phyloP scores from a whole-genome alignment of 2,888 invertebrate species.

The Chrysina gloriosa region DNA sequence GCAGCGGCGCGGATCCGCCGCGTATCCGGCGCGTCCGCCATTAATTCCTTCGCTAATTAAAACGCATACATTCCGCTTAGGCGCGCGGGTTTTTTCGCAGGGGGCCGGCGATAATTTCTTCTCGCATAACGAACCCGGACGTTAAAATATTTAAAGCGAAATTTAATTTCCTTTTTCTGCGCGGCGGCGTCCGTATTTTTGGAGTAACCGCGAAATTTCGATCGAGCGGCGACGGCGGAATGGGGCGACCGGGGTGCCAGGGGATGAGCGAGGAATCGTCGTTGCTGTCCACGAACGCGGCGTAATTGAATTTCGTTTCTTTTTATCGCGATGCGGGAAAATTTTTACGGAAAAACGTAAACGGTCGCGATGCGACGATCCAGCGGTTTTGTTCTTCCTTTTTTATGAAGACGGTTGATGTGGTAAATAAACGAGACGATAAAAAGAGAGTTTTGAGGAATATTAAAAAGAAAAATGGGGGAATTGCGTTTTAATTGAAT shows the following conservation, averaged over 20 bases:
- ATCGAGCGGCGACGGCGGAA: not conserved
- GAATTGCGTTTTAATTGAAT: too few relatives aligned
- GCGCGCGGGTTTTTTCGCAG: not conserved
- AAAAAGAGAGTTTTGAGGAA: too few relatives aligned
- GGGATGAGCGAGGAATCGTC: not conserved
- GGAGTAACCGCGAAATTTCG: not conserved
- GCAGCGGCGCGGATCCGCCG: not conserved
- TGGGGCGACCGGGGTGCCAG: not conserved
- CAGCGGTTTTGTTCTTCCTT: too few relatives aligned
- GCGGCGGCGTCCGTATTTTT: not conserved
- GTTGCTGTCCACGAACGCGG: not conserved
- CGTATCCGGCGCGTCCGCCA: not conserved
- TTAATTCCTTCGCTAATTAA: constrained; percentile 21
- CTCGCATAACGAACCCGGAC: not conserved
- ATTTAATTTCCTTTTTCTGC: not conserved
- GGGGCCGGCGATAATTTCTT: not conserved
- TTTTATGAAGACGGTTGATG: too few relatives aligned
- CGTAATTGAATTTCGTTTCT: too few relatives aligned
- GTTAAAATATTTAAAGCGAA: not conserved
- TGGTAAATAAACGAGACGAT: too few relatives aligned
- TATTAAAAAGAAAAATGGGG: too few relatives aligned
- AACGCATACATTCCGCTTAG: not conserved
- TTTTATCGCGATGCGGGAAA: too few relatives aligned
- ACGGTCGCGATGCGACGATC: too few relatives aligned
- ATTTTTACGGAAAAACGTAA: too few relatives aligned